Evolutionary conservation across 2,888 invertebrate species (phyloP).

Genomic region (Polydrusus tereticollis): DNA sequence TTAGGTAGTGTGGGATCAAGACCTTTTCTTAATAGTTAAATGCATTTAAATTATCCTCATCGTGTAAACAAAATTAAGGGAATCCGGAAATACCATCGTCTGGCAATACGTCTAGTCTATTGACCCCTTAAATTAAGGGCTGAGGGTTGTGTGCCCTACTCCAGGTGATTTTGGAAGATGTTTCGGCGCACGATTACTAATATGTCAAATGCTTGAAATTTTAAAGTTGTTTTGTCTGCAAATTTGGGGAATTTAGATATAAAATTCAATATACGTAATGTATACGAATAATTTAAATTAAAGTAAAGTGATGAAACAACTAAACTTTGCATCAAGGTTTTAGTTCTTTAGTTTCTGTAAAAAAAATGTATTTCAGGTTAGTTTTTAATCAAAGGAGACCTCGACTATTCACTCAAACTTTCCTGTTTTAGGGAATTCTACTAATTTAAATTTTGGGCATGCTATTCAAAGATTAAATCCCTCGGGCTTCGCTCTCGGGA

Average conservation of each 20-base stretch:
- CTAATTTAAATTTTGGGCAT: too few species aligned
- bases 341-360: too few species aligned
- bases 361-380: too few species aligned
- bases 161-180: slow-evolving; percentile 16
- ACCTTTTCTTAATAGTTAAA: neutral
- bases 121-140: slow-evolving; percentile 17
- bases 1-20: neutral
- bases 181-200: slow-evolving; percentile 3
- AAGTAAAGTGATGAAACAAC: too few species aligned
- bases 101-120: slow-evolving; percentile 31
- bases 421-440: too few species aligned
- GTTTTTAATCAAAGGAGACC: too few species aligned
- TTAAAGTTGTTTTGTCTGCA: neutral
- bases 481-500: too few species aligned
- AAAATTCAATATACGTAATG: too few species aligned
- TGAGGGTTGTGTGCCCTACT: neutral
- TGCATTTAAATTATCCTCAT: slow-evolving; percentile 3
- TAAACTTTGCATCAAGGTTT: too few species aligned
- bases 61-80: slow-evolving; percentile 10
- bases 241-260: neutral
- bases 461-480: too few species aligned
- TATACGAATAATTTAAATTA: too few species aligned
- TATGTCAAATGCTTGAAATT: neutral
- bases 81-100: slow-evolving; percentile 32
- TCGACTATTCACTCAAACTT: too few species aligned